Percentiles rank a stretch among this genome's conserved stretches.
Conservation (phyloP, 2,113 vertebrate genomes). For the Xenopus laevis region DNA sequence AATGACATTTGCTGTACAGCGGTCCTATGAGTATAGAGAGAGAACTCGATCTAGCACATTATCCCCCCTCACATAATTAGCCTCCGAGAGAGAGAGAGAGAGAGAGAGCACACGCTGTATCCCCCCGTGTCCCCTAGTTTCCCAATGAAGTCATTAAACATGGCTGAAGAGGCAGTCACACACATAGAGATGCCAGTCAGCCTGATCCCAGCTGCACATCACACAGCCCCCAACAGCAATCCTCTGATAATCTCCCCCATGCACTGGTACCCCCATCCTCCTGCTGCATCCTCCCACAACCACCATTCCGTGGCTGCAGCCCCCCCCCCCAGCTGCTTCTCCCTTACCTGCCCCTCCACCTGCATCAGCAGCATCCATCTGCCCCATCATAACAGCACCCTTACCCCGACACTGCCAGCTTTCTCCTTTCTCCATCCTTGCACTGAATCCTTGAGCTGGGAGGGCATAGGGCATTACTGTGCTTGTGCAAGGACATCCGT, state of each 20-base stretch:
- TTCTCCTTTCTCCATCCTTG: background rate
- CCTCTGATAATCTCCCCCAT: no score
- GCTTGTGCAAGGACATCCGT: background rate
- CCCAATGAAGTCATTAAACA: slow-evolving; percentile 36
- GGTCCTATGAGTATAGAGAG: no score
- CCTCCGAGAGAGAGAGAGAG: no score
- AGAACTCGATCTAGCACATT: background rate
- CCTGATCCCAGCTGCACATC: rapidly evolving
- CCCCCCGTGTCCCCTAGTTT: background rate
- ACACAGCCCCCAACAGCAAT: background rate
- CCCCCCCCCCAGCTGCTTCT: background rate
- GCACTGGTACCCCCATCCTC: background rate
- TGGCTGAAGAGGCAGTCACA: slow-evolving; percentile 26
- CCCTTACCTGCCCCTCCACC: background rate
- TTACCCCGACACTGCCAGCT: background rate
- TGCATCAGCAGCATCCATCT: background rate
- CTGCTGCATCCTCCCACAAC: background rate
- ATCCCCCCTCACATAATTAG: background rate
- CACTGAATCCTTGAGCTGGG: background rate
- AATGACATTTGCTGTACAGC: no score
- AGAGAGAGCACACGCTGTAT: background rate
- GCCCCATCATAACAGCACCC: background rate
- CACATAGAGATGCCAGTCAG: background rate
- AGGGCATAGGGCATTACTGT: no score
- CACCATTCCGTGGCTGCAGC: background rate